These are phyloP conservation scores for Aplidium turbinatum DNA, from an alignment of 23 tunicate species.

Conservation along the genomic window DNA sequence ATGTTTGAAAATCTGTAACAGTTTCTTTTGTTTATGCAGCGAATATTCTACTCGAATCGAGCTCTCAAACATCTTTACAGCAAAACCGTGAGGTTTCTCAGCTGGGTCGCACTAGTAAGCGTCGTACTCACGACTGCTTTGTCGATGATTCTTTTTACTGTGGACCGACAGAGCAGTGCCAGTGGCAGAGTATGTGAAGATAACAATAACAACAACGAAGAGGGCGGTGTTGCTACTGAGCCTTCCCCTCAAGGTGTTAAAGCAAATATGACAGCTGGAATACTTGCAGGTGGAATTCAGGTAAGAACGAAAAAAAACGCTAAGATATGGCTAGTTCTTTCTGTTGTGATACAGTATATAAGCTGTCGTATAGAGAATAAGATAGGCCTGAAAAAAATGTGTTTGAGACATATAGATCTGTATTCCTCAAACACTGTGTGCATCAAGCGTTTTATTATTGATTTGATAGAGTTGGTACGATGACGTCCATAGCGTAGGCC, in stretches of 20 bases:
- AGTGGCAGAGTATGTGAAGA: constrained; percentile 70
- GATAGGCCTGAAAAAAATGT: too few relatives aligned
- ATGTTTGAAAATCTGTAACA: too few relatives aligned
- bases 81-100: constrained; percentile 56
- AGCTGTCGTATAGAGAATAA: too few relatives aligned
- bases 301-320: constrained; percentile 38
- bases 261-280: constrained; percentile 77
- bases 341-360: too few relatives aligned
- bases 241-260: constrained; percentile 53
- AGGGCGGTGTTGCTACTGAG: constrained; percentile 4
- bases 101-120: constrained; percentile 85
- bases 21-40: constrained; percentile 43
- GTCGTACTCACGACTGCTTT: constrained; percentile 52
- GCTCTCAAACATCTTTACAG: constrained; percentile 89
- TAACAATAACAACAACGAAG: neutral
- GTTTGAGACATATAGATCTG: too few relatives aligned
- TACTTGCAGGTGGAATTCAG: constrained; percentile 77
- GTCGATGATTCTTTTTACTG: constrained; percentile 72
- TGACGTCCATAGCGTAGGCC: too few relatives aligned
- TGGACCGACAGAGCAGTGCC: constrained; percentile 79
- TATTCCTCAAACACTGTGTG: too few relatives aligned
- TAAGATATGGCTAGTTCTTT: too few relatives aligned
- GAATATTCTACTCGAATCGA: constrained; percentile 82
- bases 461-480: too few relatives aligned
- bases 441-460: too few relatives aligned